Base-by-base conservation (phyloP, 2,888 invertebrate genomes). In the Mechanitis mazaeus region DNA sequence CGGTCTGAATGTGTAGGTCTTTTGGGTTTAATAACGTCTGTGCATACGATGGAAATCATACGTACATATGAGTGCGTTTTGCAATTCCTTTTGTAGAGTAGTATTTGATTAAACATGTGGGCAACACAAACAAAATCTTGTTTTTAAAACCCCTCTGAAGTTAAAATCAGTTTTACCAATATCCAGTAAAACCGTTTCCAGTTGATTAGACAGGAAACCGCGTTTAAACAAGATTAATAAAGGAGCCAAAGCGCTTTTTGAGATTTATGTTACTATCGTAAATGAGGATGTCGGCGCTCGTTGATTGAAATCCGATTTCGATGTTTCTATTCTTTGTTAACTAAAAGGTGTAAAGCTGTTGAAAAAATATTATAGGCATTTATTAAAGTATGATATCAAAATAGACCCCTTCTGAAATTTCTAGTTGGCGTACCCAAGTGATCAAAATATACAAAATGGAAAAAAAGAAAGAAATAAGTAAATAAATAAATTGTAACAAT, bases 161-260 rank as follows among this genome's bases (percentile, higher is more conserved):
- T 60, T 54, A 59, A 61, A 64, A 61, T 61, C 61, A 61, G 56
- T 64, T 63, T 47, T 72, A 67, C 69, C 68, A 69, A 75, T 75
- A 72, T 50, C 69, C 74, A 68, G 65, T 68, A 67, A 63, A 78
- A 78, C 75, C 71, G 72, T 71, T 78, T 71, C 74, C 73, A 69
- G 67, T 64, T 72, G 73, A 76, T 76, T 75, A 66, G 72, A 75
- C 68, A 73, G 70, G 75, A 76, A 77, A 78, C 77, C 75, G 75
- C 66, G 75, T 74, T 75, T 74, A 79, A 81, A 81, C 74, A 70
- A 74, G 78, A 80, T 81, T 83, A 81, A 78, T 80, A 79, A 77
- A 76, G 70, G 72, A 66, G 66, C 66, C 69, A 65, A 62, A 73
- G 75, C 55, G 56, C 33, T 57, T 61, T 59, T 57, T 58, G 54